Evolutionary conservation across 2,797 vertebrate genomes (phyloP).

Genomic region (Falco cherrug): DNA sequence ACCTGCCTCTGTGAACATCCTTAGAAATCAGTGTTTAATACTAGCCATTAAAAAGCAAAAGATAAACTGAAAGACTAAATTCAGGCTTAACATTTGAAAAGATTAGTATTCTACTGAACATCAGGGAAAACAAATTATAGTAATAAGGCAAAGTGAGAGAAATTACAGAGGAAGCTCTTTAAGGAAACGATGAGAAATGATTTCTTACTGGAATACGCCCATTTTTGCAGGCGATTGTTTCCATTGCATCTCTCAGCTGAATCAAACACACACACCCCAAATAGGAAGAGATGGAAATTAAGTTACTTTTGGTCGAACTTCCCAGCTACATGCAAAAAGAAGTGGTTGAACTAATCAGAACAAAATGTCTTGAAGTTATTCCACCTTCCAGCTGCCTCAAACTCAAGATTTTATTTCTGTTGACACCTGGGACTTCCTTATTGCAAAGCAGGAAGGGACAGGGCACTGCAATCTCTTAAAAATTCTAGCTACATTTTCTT

Average conservation of each 20-base stretch:
- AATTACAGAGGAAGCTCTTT: not conserved
- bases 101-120: not conserved
- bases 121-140: not conserved
- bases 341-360: not conserved
- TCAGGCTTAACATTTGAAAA: not conserved
- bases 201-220: not conserved
- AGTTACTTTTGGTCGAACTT: not conserved
- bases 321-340: not conserved
- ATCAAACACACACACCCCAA: not conserved
- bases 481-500: not conserved
- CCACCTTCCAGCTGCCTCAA: not conserved
- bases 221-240: not conserved
- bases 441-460: not conserved
- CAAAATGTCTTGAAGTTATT: conserved; percentile 2
- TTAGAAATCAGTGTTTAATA: not conserved
- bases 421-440: not conserved
- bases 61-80: not conserved
- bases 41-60: not conserved
- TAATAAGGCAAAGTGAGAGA: not conserved
- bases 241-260: not conserved
- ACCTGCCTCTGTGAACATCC: not conserved
- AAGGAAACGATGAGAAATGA: not conserved
- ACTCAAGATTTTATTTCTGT: not conserved
- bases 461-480: not conserved
- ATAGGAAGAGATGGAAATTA: not conserved